Evolutionary conservation across 2,797 vertebrate species (phyloP), one percentile per base, ranked within the genome.

Genomic region (Chelonia mydas): DNA sequence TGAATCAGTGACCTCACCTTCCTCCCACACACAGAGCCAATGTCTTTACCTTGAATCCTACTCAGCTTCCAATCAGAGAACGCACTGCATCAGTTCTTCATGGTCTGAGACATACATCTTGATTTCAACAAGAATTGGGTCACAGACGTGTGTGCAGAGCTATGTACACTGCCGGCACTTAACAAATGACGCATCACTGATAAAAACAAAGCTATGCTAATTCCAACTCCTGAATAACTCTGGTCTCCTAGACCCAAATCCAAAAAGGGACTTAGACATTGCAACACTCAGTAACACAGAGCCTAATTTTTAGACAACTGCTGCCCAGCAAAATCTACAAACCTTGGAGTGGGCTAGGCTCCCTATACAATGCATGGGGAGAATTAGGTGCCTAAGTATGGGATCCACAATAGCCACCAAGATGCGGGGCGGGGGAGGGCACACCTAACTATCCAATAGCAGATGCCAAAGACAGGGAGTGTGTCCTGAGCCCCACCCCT

Each of bases 21-120:
- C 89, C 86, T 95, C 96, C 92, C 68, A 96, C 95, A 97, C 95
- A 92, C 86, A 90, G 92, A 94, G 31, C n/a, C 90, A 92, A 96
- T 78, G 49, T n/a, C 90, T 95, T 92, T 91, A 31, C 84, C 94
- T 93, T 0, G 2, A 49, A 51, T 83, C 87, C 3, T 25, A 59
- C 83, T 93, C 0, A 0, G 27, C 78, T 93, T 95, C 92, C 86
- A 11, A 27, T 83, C 65, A 16, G 76, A 87, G 93, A 83, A 89
- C 90, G 92, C 84, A 90, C 68, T 91, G 54, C 89, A 51, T 2
- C 78, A 47, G 77, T 57, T 84, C 81, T 86, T 95, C 84, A 90
- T 10, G 59, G 83, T 94, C 86, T 37, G 55, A 51, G 88, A 87
- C 28, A 83, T 41, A 11, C 7, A 68, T 86, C 85, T 94, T 31